Conservation (phyloP, 2,888 invertebrate genomes). For the Cheilosia urbana region DNA sequence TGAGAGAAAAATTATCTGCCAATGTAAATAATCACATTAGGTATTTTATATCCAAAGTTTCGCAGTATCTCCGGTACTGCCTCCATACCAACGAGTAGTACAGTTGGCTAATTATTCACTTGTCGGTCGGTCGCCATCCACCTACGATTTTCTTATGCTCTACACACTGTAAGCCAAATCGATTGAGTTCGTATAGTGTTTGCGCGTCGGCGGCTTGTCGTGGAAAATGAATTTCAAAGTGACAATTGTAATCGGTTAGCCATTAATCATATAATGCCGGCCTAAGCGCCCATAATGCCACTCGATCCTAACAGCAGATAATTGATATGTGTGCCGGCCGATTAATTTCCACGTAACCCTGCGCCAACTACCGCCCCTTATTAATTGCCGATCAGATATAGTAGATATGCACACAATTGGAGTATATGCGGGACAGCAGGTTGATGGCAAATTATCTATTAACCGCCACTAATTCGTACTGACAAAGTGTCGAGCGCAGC, state of each 20-base stretch:
- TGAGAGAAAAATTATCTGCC: conserved; percentile 31
- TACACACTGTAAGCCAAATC: neutral
- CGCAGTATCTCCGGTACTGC: conserved; percentile 53
- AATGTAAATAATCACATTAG: conserved; percentile 53
- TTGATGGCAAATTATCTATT: conserved; percentile 58
- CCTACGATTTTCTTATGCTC: conserved; percentile 32
- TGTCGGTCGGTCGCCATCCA: conserved; percentile 24
- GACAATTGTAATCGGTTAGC: conserved; percentile 50
- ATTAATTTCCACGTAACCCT: conserved; percentile 55
- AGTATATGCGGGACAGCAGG: conserved; percentile 31
- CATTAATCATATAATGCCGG: conserved; percentile 64
- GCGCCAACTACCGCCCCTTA: conserved; percentile 15
- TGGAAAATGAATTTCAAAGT: conserved; percentile 60
- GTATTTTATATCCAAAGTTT: conserved; percentile 19
- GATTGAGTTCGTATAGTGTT: conserved; percentile 8
- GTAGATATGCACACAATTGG: conserved; percentile 25
- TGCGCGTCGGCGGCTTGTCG: conserved; percentile 51
- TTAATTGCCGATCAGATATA: conserved; percentile 39
- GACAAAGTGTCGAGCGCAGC: conserved; percentile 58
- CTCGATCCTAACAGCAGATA: conserved; percentile 55
- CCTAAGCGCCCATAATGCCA: conserved; percentile 71
- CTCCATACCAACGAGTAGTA: neutral
- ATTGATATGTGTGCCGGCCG: conserved; percentile 65
- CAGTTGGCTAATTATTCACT: conserved; percentile 59
- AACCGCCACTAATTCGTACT: conserved; percentile 57